Evolutionary conservation across 2,113 vertebrate genomes (phyloP).

Genomic region (Sarotherodon lohbergeri): DNA sequence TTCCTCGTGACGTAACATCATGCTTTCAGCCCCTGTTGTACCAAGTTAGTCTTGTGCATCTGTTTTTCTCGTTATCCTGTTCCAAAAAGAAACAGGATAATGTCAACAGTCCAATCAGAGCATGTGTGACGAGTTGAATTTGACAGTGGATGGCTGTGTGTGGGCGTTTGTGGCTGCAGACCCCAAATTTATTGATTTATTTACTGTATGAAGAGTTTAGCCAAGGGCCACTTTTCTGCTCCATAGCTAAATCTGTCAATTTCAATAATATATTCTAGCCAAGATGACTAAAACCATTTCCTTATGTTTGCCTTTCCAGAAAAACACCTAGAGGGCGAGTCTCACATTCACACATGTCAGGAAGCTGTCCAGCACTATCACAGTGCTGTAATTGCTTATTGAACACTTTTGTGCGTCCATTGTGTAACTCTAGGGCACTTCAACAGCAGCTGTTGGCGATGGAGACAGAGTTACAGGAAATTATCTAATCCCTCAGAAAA

Average conservation of each 20-base stretch:
- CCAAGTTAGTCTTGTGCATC: background rate
- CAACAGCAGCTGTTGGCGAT: background rate
- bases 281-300: background rate
- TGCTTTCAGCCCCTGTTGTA: background rate
- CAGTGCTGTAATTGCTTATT: slow-evolving; percentile 30
- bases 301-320: background rate
- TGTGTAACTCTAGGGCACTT: background rate
- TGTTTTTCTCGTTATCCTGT: background rate
- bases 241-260: background rate
- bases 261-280: background rate
- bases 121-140: background rate
- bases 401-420: background rate
- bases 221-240: background rate
- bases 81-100: background rate
- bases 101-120: background rate
- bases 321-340: background rate
- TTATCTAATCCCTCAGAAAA: background rate
- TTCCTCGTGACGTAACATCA: background rate
- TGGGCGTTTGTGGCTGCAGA: background rate
- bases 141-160: background rate
- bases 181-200: background rate
- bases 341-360: background rate
- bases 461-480: background rate
- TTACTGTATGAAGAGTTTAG: background rate
- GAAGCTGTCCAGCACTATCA: background rate